Evolutionary conservation across 2,888 invertebrate species (phyloP).

Genomic region (Ditula angustiorana): DNA sequence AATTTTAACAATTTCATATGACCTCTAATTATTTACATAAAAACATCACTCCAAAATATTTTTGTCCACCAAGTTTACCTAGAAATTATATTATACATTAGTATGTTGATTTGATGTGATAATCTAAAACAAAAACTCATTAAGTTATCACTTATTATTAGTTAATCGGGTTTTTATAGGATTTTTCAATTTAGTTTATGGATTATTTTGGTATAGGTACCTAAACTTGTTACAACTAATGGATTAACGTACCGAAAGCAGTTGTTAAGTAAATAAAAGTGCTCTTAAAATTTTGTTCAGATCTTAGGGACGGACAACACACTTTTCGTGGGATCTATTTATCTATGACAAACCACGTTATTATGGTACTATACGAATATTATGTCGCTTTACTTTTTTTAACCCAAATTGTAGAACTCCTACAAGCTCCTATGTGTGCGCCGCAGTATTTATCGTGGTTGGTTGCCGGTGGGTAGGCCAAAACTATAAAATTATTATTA

Average conservation of each 20-base stretch:
- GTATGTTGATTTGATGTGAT: slow-evolving; percentile 1
- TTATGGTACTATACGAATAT: neutral
- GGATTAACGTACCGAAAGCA: neutral
- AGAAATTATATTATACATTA: slow-evolving; percentile 38
- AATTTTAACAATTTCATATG: slow-evolving; percentile 74
- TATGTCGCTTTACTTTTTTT: neutral
- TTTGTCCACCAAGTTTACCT: slow-evolving; percentile 60
- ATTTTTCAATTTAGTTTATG: neutral
- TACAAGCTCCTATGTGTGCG: slow-evolving; percentile 23
- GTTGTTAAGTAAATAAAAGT: neutral
- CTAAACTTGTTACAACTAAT: neutral
- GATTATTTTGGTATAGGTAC: neutral
- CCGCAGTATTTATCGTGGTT: slow-evolving; percentile 23
- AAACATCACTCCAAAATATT: slow-evolving; percentile 74
- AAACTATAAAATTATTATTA: slow-evolving; percentile 56
- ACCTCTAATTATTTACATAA: slow-evolving; percentile 74
- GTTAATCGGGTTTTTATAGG: neutral
- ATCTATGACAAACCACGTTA: neutral
- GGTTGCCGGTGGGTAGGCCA: slow-evolving; percentile 70
- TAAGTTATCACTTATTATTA: neutral
- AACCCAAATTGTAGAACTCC: neutral
- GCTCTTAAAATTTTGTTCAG: slow-evolving; percentile 17
- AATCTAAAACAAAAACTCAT: neutral
- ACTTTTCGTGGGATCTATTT: slow-evolving; percentile 7
- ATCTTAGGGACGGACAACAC: slow-evolving; percentile 34